phyloP scores from a whole-genome alignment of 2,797 vertebrate genomes.

The Tauraco hartlaubi region DNA sequence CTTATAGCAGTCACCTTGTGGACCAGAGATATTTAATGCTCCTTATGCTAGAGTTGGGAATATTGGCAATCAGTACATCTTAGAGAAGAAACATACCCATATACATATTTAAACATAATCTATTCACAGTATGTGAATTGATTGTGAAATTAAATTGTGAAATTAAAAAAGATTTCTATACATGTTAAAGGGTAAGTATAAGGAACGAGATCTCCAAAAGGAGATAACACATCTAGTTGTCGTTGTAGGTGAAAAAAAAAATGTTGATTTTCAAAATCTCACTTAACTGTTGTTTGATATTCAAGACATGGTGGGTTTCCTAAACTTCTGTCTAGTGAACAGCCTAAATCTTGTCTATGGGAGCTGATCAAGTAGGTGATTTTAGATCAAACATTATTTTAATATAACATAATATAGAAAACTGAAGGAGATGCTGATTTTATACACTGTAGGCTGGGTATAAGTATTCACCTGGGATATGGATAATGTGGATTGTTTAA shows the following conservation, averaged over 20 bases:
- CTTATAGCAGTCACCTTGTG: not conserved
- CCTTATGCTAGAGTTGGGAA: not conserved
- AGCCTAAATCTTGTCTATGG: not conserved
- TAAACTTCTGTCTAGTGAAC: not conserved
- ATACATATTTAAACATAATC: not conserved
- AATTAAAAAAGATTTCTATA: not conserved
- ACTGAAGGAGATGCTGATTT: not conserved
- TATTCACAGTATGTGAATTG: not conserved
- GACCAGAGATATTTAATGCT: not conserved
- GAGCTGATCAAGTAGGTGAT: not conserved
- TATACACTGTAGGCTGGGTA: not conserved
- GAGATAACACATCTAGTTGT: not conserved
- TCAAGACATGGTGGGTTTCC: not conserved
- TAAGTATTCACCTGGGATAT: not conserved
- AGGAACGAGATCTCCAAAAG: not conserved
- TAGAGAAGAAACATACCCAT: not conserved
- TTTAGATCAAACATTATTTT: not conserved
- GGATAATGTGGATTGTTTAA: not conserved
- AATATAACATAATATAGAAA: not conserved
- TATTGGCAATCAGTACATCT: not conserved
- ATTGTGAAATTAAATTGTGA: not conserved
- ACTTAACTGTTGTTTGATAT: not conserved
- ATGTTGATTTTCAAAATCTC: not conserved
- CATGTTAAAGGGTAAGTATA: not conserved
- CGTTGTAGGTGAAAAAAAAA: not conserved